phyloP scores from a whole-genome alignment of 2,888 invertebrate species.

The Parelbella ahira region DNA sequence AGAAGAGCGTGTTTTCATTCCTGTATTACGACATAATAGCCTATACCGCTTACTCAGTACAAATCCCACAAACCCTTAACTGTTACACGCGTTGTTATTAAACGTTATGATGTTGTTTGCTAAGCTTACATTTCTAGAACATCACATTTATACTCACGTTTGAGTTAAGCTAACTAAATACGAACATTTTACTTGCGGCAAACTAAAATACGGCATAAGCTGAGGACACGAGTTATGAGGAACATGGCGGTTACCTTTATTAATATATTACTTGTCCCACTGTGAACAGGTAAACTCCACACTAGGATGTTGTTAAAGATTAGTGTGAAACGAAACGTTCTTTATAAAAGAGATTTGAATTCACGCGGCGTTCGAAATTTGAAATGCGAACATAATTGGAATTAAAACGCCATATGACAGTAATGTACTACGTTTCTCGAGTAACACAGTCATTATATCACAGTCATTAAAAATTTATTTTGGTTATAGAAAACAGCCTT shows the following conservation, averaged over 20 bases:
- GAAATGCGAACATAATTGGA: too few species aligned
- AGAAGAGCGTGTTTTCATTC: background rate
- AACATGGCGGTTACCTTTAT: constrained; percentile 13
- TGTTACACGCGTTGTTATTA: constrained; percentile 9
- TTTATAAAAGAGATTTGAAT: too few species aligned
- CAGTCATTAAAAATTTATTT: too few species aligned
- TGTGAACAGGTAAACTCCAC: too few species aligned
- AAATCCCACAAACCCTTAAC: constrained; percentile 14
- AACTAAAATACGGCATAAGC: constrained; percentile 24
- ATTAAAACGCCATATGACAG: too few species aligned
- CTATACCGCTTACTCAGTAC: background rate
- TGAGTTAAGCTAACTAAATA: constrained; percentile 20
- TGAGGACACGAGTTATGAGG: constrained; percentile 12
- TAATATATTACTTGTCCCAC: constrained; percentile 5
- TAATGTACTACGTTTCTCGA: too few species aligned
- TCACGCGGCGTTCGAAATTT: too few species aligned
- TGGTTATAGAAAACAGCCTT: too few species aligned
- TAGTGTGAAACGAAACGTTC: too few species aligned
- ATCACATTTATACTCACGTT: constrained; percentile 16
- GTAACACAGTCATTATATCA: too few species aligned
- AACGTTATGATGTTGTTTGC: constrained; percentile 13
- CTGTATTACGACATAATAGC: constrained; percentile 6
- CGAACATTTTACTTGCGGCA: constrained; percentile 18
- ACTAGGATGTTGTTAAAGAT: too few species aligned
- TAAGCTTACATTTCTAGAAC: constrained; percentile 19